phyloP scores from a whole-genome alignment of 2,888 invertebrate species.

The Callyntrura guangdongensis region DNA sequence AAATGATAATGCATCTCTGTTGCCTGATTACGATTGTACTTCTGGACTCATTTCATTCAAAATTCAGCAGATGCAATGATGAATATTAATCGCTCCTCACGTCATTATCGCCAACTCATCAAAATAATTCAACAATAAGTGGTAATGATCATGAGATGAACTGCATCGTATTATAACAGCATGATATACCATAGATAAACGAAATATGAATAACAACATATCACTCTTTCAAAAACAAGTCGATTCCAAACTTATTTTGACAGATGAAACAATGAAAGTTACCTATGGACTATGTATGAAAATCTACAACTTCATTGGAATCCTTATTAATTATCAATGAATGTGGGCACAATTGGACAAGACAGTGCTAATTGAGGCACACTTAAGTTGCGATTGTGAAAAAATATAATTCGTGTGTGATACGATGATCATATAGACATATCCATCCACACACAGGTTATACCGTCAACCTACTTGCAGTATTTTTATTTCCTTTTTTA shows the following conservation, averaged over 20 bases:
- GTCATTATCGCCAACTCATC: not conserved
- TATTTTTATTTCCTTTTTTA: slow-evolving; percentile 44
- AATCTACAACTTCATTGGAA: not conserved
- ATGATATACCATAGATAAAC: no score
- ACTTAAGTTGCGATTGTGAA: not conserved
- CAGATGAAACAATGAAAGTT: slow-evolving; percentile 35
- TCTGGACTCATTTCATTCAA: not conserved
- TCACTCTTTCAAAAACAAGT: not conserved
- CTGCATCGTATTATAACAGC: not conserved
- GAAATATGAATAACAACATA: no score
- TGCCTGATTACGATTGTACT: not conserved
- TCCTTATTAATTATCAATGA: not conserved
- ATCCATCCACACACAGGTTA: no score
- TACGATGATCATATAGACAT: no score
- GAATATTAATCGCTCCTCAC: not conserved
- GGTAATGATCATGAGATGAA: slow-evolving; percentile 41
- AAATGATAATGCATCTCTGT: not conserved
- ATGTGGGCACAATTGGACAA: slow-evolving; percentile 32
- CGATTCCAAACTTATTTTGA: not conserved
- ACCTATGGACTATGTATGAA: not conserved
- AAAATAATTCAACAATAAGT: not conserved
- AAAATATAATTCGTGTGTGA: not conserved
- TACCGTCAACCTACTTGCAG: not conserved
- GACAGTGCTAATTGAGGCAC: not conserved
- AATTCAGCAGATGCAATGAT: slow-evolving; percentile 21